Base-by-base conservation (phyloP, 2,888 invertebrate genomes). In the Melanostoma mellinum region DNA sequence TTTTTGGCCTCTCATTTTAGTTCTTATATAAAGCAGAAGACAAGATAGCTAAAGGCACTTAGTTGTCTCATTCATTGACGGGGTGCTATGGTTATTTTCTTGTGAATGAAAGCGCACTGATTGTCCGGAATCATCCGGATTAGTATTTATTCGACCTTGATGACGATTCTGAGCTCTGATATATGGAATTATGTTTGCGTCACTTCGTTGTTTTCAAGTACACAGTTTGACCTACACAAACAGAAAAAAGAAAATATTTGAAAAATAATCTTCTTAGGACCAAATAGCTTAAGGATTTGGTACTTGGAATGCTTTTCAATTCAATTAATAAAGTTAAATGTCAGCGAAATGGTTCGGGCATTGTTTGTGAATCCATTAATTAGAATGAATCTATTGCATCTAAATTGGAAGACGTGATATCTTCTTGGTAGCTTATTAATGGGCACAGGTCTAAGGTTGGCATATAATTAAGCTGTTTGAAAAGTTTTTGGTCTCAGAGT, bases 61-160 rank as follows among this genome's bases (percentile, higher is more conserved):
- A 20, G 4, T 53, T 74, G 67, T 50, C 35, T 69, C 46, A 53
- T 78, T 61, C 82, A 84, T 84, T 84, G 84, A 84, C 69, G 79
- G 74, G 60, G 79, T 20, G 79, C 79, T 67, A 84, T 79, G 74
- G 84, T 69, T 71, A 71, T 48, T 74, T 20, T 20, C 40, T 79
- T 84, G 79, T 84, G 84, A 84, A 84, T 84, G 84, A 71, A 84
- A 58, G 42, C 52, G 53, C 68, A 40, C 50, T 50, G 55, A 60
- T 50, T 78, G 46, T 53, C 72, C 60, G 55, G 61, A 77, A 52
- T 77, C 72, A 72, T 76, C 61, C 40, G 67, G 72, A 81, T 81
- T 81, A 81, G 81, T 81, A 77, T 72, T n/a, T n/a, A 72, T 20
- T 56, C 67, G 72, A 77, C 81, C 81, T 81, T 76, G 76, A 61